Evolutionary conservation across 2,888 invertebrate genomes (phyloP).

Genomic region (Aleiodes alternator): DNA sequence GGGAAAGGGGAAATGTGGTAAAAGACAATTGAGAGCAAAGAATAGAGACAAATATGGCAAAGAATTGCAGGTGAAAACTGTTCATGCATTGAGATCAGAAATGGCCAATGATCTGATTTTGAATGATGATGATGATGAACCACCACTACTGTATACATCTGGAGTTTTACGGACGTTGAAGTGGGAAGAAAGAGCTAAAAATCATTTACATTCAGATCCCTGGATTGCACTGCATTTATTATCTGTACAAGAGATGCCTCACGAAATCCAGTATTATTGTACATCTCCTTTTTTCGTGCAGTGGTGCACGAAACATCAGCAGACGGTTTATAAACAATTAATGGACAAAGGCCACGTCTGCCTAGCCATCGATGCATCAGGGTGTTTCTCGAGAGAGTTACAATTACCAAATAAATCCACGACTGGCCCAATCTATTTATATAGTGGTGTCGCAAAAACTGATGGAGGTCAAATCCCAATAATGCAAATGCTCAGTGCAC

Average conservation of each 20-base stretch:
- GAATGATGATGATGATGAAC: not conserved
- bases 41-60: not conserved
- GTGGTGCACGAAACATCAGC: slow-evolving; percentile 6
- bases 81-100: slow-evolving; percentile 1
- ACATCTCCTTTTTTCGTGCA: slow-evolving; percentile 5
- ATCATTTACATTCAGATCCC: not conserved
- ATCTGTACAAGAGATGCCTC: slow-evolving; percentile 6
- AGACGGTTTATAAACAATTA: not conserved
- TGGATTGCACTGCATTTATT: slow-evolving; percentile 10
- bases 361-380: slow-evolving; percentile 4
- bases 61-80: slow-evolving; percentile 5
- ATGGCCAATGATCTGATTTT: not conserved
- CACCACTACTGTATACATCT: not conserved
- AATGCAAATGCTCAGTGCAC: slow-evolving; percentile 6
- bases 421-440: not conserved
- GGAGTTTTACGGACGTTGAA: not conserved
- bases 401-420: not conserved
- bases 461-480: not conserved
- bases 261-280: slow-evolving; percentile 6
- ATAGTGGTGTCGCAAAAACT: not conserved
- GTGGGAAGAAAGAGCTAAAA: not conserved
- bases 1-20: not conserved
- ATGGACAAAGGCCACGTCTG: slow-evolving; percentile 9
- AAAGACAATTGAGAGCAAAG: not conserved
- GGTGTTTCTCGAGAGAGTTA: not conserved